Conservation (phyloP, 2,888 invertebrate genomes). For the Tromatobia lineatoria region DNA sequence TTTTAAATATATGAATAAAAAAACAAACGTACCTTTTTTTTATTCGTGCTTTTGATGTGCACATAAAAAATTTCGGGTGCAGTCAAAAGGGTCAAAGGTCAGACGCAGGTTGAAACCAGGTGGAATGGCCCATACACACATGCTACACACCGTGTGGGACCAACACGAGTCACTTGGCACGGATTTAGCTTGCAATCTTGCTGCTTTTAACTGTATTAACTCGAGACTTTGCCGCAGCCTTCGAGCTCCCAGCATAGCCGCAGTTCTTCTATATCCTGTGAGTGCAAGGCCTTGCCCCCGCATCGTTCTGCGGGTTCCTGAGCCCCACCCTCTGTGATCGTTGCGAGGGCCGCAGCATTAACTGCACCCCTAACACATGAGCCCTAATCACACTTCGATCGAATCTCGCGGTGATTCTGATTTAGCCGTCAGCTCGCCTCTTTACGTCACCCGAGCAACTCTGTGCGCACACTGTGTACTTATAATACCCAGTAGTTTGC, state of each 20-base stretch:
- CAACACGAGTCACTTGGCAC: conserved; percentile 56
- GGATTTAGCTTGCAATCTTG: conserved; percentile 44
- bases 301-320: conserved; percentile 22
- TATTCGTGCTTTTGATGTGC: too few species aligned
- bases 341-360: conserved; percentile 46
- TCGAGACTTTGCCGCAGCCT: conserved; percentile 41
- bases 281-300: conserved; percentile 8
- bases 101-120: too few species aligned
- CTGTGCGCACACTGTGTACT: conserved; percentile 22
- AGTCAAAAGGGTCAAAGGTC: too few species aligned
- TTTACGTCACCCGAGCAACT: conserved; percentile 38
- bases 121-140: background rate
- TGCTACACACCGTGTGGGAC: background rate
- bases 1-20: too few species aligned
- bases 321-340: background rate
- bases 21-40: too few species aligned
- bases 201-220: conserved; percentile 12
- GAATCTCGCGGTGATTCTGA: conserved; percentile 67
- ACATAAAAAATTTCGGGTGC: too few species aligned
- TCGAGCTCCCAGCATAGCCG: conserved; percentile 35
- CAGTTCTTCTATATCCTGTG: conserved; percentile 17
- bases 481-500: conserved; percentile 26
- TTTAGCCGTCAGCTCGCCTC: conserved; percentile 72
- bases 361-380: conserved; percentile 63
- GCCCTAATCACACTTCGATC: conserved; percentile 72